These are phyloP conservation scores for Meandrusa payeni DNA, from an alignment of 2,888 invertebrate species.

Conservation along the genomic window DNA sequence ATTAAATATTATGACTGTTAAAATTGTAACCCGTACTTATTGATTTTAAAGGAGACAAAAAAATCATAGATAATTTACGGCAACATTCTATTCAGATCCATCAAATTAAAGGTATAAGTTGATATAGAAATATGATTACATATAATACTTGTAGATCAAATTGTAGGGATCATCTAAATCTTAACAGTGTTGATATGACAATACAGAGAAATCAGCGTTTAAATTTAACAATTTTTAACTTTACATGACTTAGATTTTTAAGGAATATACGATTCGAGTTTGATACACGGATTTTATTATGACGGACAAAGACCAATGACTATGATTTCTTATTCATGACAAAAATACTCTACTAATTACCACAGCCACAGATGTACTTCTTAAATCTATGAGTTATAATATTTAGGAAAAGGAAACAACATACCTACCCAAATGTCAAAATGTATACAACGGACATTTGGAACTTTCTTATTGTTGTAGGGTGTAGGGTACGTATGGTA, in stretches of 20 bases:
- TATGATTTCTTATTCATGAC: slow-evolving; percentile 57
- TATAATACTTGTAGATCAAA: background rate
- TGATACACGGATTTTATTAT: background rate
- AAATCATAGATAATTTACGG: too few species aligned
- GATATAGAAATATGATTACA: slow-evolving; percentile 15
- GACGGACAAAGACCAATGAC: slow-evolving; percentile 37
- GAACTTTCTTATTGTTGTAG: slow-evolving; percentile 36
- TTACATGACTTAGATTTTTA: slow-evolving; percentile 15
- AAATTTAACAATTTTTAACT: background rate
- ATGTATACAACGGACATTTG: slow-evolving; percentile 37
- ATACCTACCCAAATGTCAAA: slow-evolving; percentile 21
- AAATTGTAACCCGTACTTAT: background rate
- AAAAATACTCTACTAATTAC: slow-evolving; percentile 41
- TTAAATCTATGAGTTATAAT: slow-evolving; percentile 43
- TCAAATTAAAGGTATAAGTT: slow-evolving; percentile 9
- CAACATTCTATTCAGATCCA: too few species aligned
- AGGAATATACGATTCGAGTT: slow-evolving; percentile 24
- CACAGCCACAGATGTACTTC: slow-evolving; percentile 66
- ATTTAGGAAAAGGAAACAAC: slow-evolving; percentile 27
- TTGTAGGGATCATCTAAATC: too few species aligned
- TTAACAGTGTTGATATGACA: too few species aligned
- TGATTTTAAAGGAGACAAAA: too few species aligned
- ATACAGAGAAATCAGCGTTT: background rate
- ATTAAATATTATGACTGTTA: too few species aligned
- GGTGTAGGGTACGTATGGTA: slow-evolving; percentile 7